phyloP scores from a whole-genome alignment of 2,113 vertebrate species.

The Etheostoma spectabile region DNA sequence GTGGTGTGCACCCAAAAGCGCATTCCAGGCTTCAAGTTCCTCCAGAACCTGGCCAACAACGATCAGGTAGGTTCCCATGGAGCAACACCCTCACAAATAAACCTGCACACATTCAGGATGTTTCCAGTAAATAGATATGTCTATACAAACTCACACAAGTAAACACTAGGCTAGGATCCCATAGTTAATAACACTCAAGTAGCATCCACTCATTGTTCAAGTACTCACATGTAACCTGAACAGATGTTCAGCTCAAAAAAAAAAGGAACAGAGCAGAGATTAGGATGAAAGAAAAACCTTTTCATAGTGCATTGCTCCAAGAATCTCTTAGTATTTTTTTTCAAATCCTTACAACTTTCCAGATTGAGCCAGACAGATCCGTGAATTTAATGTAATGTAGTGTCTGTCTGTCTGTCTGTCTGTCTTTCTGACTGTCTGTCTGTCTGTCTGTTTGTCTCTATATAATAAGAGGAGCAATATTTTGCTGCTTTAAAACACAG shows the following conservation, averaged over 20 bases:
- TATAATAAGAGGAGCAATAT: background rate
- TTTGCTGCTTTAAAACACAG: background rate
- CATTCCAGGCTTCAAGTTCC: constrained; percentile 92
- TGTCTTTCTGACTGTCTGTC: too few species aligned
- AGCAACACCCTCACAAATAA: constrained; percentile 2
- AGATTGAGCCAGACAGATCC: background rate
- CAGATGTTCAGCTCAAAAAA: constrained; percentile 52
- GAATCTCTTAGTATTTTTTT: constrained; percentile 7
- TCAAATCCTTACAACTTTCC: constrained; percentile 28
- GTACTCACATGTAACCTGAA: constrained; percentile 26
- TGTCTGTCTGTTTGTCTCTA: too few species aligned
- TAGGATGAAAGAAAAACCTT: constrained; percentile 50
- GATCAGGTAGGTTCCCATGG: constrained; percentile 84
- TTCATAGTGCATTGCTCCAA: background rate
- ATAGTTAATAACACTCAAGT: constrained; percentile 2
- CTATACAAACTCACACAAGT: background rate
- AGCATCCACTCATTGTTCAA: constrained; percentile 32
- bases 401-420: constrained; percentile 23
- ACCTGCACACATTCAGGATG: background rate
- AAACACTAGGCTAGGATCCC: constrained; percentile 12
- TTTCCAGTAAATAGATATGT: background rate
- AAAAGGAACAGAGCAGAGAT: constrained; percentile 11
- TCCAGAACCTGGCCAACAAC: constrained; percentile 83
- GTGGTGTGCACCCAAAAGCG: constrained; percentile 92
- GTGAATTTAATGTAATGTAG: background rate